These are phyloP conservation scores for Pteria penguin DNA, from an alignment of 2,888 invertebrate genomes.

Conservation along the genomic window DNA sequence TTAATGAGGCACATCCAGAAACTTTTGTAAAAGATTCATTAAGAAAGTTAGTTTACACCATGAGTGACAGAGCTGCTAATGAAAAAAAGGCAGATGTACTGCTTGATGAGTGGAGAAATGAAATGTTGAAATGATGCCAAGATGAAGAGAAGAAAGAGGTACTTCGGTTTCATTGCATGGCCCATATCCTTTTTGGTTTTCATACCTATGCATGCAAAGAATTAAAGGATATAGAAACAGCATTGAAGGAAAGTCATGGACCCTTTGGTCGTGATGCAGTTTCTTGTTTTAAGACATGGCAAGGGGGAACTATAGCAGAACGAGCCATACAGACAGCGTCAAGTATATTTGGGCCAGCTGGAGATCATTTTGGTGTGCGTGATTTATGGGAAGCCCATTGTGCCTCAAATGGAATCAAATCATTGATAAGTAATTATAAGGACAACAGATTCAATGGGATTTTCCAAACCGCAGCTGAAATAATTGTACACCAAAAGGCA, in stretches of 20 bases:
- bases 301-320: slow-evolving; percentile 36
- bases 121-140: background rate
- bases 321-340: slow-evolving; percentile 35
- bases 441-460: slow-evolving; percentile 48
- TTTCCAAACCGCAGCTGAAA: slow-evolving; percentile 44
- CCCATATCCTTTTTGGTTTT: slow-evolving; percentile 45
- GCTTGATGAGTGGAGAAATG: no score
- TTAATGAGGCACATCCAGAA: background rate
- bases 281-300: slow-evolving; percentile 36
- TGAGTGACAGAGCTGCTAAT: slow-evolving; percentile 32
- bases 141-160: background rate
- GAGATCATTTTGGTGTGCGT: slow-evolving; percentile 42
- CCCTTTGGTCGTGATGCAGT: slow-evolving; percentile 42
- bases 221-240: slow-evolving; percentile 12
- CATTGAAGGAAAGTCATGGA: slow-evolving; percentile 4
- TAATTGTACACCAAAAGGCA: slow-evolving; percentile 29
- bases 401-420: slow-evolving; percentile 42
- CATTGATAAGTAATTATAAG: slow-evolving; percentile 43
- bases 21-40: slow-evolving; percentile 11
- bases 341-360: slow-evolving; percentile 40
- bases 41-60: slow-evolving; percentile 17
- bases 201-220: slow-evolving; percentile 5
- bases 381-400: slow-evolving; percentile 51
- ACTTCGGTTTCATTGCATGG: slow-evolving; percentile 42
- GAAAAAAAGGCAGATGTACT: slow-evolving; percentile 31